Conservation (phyloP, 2,797 vertebrate species). For the Xenops minutus region DNA sequence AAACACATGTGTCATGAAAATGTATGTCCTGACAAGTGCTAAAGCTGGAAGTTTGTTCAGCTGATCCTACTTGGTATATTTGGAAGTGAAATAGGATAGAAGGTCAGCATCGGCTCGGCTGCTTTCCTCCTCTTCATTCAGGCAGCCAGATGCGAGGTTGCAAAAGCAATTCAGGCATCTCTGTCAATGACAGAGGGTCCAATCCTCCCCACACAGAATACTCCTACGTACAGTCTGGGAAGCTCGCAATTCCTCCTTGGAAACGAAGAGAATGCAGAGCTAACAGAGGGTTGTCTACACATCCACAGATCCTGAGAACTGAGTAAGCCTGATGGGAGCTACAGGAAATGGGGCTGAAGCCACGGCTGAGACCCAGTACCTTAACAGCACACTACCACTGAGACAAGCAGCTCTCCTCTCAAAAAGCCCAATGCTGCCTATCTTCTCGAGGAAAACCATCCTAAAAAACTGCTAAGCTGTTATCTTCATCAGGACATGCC, state of each 20-base stretch:
- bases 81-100: constrained; percentile 23
- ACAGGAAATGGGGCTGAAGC: not conserved
- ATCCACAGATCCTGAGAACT: not conserved
- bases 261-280: constrained; percentile 39
- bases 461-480: not conserved
- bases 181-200: constrained; percentile 56
- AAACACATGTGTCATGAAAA: constrained; percentile 12
- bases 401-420: not conserved
- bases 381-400: accelerated
- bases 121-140: constrained; percentile 49
- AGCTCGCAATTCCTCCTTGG: constrained; percentile 44
- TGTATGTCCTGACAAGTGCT: not conserved
- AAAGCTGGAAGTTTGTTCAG: constrained; percentile 22
- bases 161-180: constrained; percentile 56
- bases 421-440: not conserved
- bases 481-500: not conserved
- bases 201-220: constrained; percentile 19
- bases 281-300: constrained; percentile 14
- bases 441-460: not conserved
- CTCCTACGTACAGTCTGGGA: constrained; percentile 64
- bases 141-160: constrained; percentile 48
- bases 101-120: not conserved
- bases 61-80: not conserved
- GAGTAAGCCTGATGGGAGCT: not conserved
- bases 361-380: not conserved